These are phyloP conservation scores for Tympanuchus pallidicinctus DNA, from an alignment of 2,113 vertebrate genomes.

Conservation along the genomic window DNA sequence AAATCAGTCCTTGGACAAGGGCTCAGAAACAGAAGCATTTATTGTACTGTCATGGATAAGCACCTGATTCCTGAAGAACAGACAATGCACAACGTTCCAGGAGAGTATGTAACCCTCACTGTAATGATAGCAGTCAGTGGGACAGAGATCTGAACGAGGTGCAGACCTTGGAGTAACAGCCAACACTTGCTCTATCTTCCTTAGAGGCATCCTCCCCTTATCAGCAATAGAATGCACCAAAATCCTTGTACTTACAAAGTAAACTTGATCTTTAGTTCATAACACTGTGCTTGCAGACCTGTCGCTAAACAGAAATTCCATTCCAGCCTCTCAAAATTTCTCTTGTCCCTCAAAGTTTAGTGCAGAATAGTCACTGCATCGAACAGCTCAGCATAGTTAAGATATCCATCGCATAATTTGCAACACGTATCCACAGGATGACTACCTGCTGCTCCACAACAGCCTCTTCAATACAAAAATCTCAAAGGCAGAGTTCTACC, in stretches of 20 bases:
- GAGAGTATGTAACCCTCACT: accelerated
- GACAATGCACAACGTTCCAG: background rate
- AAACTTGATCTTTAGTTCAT: background rate
- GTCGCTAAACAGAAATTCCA: background rate
- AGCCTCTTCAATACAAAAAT: background rate
- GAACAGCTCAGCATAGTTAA: background rate
- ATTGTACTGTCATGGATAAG: background rate
- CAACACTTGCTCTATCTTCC: background rate
- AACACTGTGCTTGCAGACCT: background rate
- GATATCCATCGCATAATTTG: background rate
- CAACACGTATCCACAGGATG: background rate
- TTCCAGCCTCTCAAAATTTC: background rate
- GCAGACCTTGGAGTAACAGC: background rate
- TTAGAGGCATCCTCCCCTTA: background rate
- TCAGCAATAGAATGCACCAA: background rate
- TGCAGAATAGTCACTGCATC: background rate
- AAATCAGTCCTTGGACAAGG: background rate
- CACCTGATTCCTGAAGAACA: background rate
- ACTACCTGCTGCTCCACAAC: background rate
- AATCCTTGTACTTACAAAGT: background rate
- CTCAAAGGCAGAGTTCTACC: background rate
- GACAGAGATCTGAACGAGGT: background rate
- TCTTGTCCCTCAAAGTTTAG: background rate
- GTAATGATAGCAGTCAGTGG: background rate
- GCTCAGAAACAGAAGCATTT: background rate